phyloP scores from a whole-genome alignment of 35 echinoderm and acorn worm genomes.

The Heliocidaris tuberculata region DNA sequence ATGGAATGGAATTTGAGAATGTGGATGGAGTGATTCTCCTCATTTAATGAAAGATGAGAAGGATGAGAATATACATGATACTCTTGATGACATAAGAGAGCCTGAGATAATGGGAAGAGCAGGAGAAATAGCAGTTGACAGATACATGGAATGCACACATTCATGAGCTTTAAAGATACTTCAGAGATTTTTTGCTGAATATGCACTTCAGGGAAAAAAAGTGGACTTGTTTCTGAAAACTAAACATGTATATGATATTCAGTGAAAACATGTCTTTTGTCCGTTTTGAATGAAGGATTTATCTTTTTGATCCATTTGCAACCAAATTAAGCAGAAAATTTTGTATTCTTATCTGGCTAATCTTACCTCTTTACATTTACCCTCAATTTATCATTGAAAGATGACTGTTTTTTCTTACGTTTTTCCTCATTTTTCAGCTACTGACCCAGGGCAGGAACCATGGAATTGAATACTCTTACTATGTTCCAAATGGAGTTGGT shows the following conservation, averaged over 20 bases:
- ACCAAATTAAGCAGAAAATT: background rate
- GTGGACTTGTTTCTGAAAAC: too few relatives aligned
- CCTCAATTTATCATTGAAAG: background rate
- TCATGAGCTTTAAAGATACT: background rate
- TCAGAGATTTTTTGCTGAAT: too few relatives aligned
- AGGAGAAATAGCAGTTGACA: background rate
- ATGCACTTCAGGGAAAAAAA: too few relatives aligned
- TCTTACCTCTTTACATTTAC: background rate
- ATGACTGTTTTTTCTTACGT: background rate
- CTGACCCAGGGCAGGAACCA: conserved; percentile 80
- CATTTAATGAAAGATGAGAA: background rate
- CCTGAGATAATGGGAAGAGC: background rate
- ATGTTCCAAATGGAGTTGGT: conserved; percentile 56
- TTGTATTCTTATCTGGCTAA: background rate
- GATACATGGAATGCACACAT: background rate
- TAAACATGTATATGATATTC: too few relatives aligned
- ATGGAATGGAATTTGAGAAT: background rate
- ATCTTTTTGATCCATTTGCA: background rate
- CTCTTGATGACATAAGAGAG: conserved; percentile 28
- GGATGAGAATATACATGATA: background rate
- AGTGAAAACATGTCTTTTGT: too few relatives aligned
- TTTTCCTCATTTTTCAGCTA: conserved; percentile 57
- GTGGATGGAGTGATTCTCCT: background rate
- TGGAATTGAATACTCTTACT: conserved; percentile 79
- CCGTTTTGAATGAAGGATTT: too few relatives aligned